Base-by-base conservation (phyloP, 2,113 vertebrate species). In the Mesembrinibis cayennensis region DNA sequence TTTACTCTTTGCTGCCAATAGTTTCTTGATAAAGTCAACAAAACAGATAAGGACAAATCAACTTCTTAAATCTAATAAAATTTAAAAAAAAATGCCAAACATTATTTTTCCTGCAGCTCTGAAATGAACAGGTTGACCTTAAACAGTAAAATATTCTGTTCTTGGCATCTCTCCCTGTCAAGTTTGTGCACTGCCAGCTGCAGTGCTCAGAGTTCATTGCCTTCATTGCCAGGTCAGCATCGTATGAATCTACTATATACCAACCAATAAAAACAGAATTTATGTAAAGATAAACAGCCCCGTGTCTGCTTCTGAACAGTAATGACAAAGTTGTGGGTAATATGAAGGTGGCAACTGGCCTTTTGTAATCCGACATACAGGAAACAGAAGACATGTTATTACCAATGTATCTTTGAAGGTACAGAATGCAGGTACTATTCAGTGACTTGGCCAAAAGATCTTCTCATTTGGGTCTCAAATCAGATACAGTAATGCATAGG, bases 281-380 rank as follows among this genome's bases (percentile, higher is more conserved):
- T 63, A 61, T 14, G 9, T 52, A 36, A 94, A 92, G 45, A 93
- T 56, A 62, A 72, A 86, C 52, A 89, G 58, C 27, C 8, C 7
- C 25, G 23, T 67, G 53, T 73, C 70, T 90, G 55, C 69, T 88
- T 90, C 78, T 93, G 74, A 93, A 89, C 61, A 72, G 52, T 71
- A 71, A 87, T 83, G 38, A 65, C 67, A 67, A 74, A 52, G 77
- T 22, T 86, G 71, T 82, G 84, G 32, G 72, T 83, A 92, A 93
- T 32, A 44, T 50, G 79, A 92, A 89, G 61, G 59, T 86, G 58
- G 74, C 45, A 95, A 63, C 10, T 91, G 67, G 80, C 22, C 47
- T 95, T 97, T 92, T 87, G 65, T 87, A 96, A 94, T 90, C 55
- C 81, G 94, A 32, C 92, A 91, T 87, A 92, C 16, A 70, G 91